Percentiles rank a stretch among this genome's conserved stretches.
phyloP scores from a whole-genome alignment of 2,888 invertebrate species.

The Tetheella fluctuosa region DNA sequence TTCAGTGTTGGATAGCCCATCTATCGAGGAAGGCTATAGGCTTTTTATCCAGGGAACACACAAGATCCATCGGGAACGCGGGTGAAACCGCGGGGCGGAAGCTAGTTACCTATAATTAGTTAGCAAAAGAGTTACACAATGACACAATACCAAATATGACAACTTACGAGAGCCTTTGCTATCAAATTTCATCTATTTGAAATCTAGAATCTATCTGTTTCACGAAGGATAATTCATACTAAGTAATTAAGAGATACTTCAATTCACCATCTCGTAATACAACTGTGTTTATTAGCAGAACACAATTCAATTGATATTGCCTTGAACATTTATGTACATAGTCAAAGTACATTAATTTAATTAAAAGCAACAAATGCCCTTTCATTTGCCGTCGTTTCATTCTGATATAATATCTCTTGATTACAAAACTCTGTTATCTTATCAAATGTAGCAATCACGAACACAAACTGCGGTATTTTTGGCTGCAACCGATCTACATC shows the following conservation, averaged over 20 bases:
- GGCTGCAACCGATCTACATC: conserved; percentile 18
- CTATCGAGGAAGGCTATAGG: no score
- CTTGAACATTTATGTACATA: conserved; percentile 21
- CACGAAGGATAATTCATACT: neutral
- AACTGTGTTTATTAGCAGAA: neutral
- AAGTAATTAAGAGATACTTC: neutral
- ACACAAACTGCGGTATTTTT: conserved; percentile 27
- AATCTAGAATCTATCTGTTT: no score
- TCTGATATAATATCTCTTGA: conserved; percentile 5
- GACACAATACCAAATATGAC: no score
- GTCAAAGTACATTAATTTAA: neutral
- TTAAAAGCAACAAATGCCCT: neutral
- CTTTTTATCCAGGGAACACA: no score
- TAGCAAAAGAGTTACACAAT: no score
- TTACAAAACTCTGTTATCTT: conserved; percentile 18
- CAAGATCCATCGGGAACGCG: no score
- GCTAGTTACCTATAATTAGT: no score
- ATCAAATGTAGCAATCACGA: conserved; percentile 19
- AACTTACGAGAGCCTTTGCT: no score
- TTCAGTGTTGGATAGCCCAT: no score
- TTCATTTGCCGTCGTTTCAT: conserved; percentile 2
- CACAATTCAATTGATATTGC: conserved; percentile 33
- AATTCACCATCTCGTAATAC: neutral
- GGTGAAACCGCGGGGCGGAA: no score
- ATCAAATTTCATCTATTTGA: no score